These are phyloP conservation scores for Eledone cirrhosa DNA, from an alignment of 2,888 invertebrate genomes.

Conservation along the genomic window DNA sequence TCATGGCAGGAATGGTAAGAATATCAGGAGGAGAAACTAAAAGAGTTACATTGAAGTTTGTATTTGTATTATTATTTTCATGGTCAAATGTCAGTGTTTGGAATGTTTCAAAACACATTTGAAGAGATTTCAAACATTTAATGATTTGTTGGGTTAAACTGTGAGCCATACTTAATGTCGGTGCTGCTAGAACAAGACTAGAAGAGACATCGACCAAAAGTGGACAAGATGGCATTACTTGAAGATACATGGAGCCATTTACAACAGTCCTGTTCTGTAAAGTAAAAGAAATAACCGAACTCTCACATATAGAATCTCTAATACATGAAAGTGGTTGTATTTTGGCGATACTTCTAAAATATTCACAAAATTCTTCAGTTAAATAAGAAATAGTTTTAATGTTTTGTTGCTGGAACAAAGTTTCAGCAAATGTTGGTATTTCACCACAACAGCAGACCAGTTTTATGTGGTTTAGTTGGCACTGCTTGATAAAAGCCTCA, in stretches of 20 bases:
- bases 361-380: constrained; percentile 8
- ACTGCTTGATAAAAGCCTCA: neutral
- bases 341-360: neutral
- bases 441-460: neutral
- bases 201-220: neutral
- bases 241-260: neutral
- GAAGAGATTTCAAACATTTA: constrained; percentile 15
- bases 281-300: neutral
- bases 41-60: neutral
- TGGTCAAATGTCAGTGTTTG: too few species aligned
- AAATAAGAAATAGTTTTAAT: neutral
- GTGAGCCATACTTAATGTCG: neutral
- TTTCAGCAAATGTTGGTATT: constrained; percentile 12
- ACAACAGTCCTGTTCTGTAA: neutral
- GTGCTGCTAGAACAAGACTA: constrained; percentile 3
- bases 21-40: neutral
- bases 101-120: neutral
- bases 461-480: neutral
- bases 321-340: neutral
- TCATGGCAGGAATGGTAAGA: neutral
- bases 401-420: neutral
- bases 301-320: neutral
- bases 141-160: neutral
- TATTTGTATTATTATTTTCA: neutral
- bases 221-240: neutral